Evolutionary conservation across 2,888 invertebrate species (phyloP).

Genomic region (Sylvicola cinctus): DNA sequence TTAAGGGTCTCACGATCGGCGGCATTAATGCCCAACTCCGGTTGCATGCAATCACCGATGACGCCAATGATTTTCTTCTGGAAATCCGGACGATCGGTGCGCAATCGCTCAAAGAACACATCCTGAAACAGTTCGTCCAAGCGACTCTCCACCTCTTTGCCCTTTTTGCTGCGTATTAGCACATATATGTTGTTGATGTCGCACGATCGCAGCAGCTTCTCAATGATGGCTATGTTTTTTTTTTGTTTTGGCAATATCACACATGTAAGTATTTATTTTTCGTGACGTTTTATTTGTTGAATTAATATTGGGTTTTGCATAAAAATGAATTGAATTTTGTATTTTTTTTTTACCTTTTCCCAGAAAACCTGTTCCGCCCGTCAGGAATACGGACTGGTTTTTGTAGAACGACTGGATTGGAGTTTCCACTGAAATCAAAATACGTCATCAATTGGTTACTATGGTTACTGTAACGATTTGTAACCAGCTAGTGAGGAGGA

Average conservation of each 20-base stretch:
- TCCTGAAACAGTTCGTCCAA: constrained; percentile 46
- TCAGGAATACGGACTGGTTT: constrained; percentile 34
- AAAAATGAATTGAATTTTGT: background rate
- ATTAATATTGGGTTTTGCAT: background rate
- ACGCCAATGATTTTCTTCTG: constrained; percentile 23
- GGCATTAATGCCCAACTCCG: constrained; percentile 21
- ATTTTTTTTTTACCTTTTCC: constrained; percentile 19
- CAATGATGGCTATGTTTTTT: constrained; percentile 33
- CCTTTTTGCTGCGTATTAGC: constrained; percentile 35
- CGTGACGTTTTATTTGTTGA: too few species aligned
- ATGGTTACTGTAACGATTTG: too few species aligned
- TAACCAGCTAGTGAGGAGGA: too few species aligned
- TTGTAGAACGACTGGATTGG: constrained; percentile 34
- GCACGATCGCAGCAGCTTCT: constrained; percentile 37
- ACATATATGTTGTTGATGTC: constrained; percentile 32
- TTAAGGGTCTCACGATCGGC: constrained; percentile 16
- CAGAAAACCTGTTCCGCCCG: constrained; percentile 33
- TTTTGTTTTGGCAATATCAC: too few species aligned
- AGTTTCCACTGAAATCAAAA: constrained; percentile 7
- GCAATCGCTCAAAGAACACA: constrained; percentile 10
- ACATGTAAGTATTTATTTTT: background rate
- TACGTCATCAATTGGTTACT: too few species aligned
- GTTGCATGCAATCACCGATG: constrained; percentile 20
- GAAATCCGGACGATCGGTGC: constrained; percentile 13
- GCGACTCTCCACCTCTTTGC: constrained; percentile 38